Evolutionary conservation across 2,113 vertebrate species (phyloP), one percentile per base, ranked within the genome.

Genomic region (Embiotoca jacksoni): DNA sequence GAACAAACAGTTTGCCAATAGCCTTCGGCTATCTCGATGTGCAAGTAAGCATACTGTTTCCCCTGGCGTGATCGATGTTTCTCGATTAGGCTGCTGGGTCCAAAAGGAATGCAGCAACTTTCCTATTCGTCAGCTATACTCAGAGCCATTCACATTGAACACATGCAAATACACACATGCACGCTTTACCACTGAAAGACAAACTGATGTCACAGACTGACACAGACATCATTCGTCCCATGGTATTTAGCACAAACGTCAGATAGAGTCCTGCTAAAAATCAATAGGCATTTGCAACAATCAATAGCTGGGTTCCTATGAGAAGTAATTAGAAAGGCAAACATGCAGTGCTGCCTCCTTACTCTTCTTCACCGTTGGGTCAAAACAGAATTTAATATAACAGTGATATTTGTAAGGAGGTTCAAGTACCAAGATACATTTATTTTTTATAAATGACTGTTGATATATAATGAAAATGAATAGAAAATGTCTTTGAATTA

Each of bases 321-420:
- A 93, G 89, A 85, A 88, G 91, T 91, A 89, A 92, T 92, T 92
- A 92, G 82, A 89, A 89, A 91, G 86, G 86, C 83, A 92, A 89
- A 89, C 85, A 88, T 66, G 81, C 66, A 54, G 69, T 16, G 6
- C 53, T 9, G 9, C 67, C 39, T 86, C 54, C 75, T 75, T 72
- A 54, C 56, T 77, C 62, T 50, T 72, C 44, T 63, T 13, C 70
- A 68, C 49, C 49, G 7, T 8, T 47, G 35, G 36, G 65, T 88
- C 46, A 81, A 71, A 86, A 65, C 35, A 72, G 13, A 72, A 30
- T 61, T 73, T 80, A 65, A 72, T 32, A 62, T 36, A 70, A 63
- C 58, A 44, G 59, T 50, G 69, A 41, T 66, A 41, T 50, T 55
- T 33, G 59, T 15, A 58, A 14, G 30, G 10, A 23, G 33, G 11